Base-by-base conservation (phyloP, 2,797 vertebrate genomes). In the Labroides dimidiatus region DNA sequence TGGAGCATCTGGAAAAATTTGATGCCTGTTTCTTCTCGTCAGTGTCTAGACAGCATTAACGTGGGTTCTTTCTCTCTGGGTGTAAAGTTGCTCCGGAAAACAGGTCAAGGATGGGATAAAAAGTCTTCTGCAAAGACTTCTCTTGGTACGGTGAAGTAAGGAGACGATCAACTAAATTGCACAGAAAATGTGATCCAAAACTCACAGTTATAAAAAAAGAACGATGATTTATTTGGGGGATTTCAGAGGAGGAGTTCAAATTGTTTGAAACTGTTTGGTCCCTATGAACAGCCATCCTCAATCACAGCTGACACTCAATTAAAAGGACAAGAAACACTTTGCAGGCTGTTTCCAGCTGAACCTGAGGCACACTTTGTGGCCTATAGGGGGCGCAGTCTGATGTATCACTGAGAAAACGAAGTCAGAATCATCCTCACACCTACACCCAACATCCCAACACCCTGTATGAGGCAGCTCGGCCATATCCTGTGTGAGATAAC, bases 1-100 rank as follows among this genome's bases (percentile, higher is more conserved):
- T 52, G 72, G 49, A 78, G 77, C 83, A 87, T 84, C 80, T 93
- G 91, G 85, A 86, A 74, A 75, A 48, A 45, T 85, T 87, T 67
- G 75, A 50, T 51, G 75, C 48, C 62, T 69, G 41, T 68, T 88
- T 87, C 65, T 84, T 60, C 69, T 82, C 54, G 49, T 85, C 68
- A 73, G 20, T 69, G 85, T 87, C 87, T 89, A 84, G 86, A 89
- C 87, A 75, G 66, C 21, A 41, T 72, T 78, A n/a, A 37, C 11
- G 64, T 70, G 73, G 41, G 54, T 77, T 87, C 49, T 72, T 62
- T 58, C 30, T 66, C 20, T 72, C 54, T 69, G 65, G 81, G 72
- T 64, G 64, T 39, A 16, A 48, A 54, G 56, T 82, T 67, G 37
- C 44, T 43, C 9, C n/a, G 59, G 33, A 64, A 76, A 67, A 71